A percentile compares a stretch with the other conserved stretches of the same genome.
Conservation (phyloP, 2,888 invertebrate genomes). For the Apotomis capreana region DNA sequence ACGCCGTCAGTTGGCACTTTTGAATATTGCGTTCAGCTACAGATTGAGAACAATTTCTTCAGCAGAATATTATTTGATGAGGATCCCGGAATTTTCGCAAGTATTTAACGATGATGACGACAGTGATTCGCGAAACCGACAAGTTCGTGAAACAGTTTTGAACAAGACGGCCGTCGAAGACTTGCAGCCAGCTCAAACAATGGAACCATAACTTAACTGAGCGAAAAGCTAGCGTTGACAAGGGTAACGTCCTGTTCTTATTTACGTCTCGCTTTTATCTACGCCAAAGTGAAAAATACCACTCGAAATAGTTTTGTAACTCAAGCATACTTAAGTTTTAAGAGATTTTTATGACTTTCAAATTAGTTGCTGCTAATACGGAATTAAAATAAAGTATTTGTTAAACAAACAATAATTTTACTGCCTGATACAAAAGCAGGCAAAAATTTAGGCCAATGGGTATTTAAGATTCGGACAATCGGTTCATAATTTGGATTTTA, state of each 20-base stretch:
- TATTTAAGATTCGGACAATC: not conserved
- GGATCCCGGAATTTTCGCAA: slow-evolving; percentile 41
- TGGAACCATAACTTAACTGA: slow-evolving; percentile 68
- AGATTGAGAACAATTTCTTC: too few species aligned
- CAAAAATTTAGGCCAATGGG: not conserved
- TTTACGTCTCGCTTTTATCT: slow-evolving; percentile 56
- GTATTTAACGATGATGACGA: slow-evolving; percentile 47
- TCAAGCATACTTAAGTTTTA: slow-evolving; percentile 22
- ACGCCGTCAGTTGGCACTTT: slow-evolving; percentile 26
- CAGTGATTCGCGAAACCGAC: slow-evolving; percentile 48
- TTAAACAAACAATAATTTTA: not conserved
- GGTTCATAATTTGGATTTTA: not conserved
- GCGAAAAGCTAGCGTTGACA: slow-evolving; percentile 72
- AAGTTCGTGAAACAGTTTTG: slow-evolving; percentile 30
- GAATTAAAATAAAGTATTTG: not conserved
- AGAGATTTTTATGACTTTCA: slow-evolving; percentile 13
- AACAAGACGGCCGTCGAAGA: slow-evolving; percentile 47
- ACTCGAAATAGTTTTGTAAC: slow-evolving; percentile 44
- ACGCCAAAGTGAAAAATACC: slow-evolving; percentile 48
- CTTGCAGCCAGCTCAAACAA: slow-evolving; percentile 61
- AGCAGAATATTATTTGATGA: slow-evolving; percentile 21
- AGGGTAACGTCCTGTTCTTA: slow-evolving; percentile 70
- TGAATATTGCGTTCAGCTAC: slow-evolving; percentile 24
- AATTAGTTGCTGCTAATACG: slow-evolving; percentile 2
- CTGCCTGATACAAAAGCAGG: not conserved